A percentile compares a stretch with the other conserved stretches of the same genome.
These are phyloP conservation scores for Gambusia yucatana DNA, from an alignment of 2,797 vertebrate genomes.

Conservation along the genomic window DNA sequence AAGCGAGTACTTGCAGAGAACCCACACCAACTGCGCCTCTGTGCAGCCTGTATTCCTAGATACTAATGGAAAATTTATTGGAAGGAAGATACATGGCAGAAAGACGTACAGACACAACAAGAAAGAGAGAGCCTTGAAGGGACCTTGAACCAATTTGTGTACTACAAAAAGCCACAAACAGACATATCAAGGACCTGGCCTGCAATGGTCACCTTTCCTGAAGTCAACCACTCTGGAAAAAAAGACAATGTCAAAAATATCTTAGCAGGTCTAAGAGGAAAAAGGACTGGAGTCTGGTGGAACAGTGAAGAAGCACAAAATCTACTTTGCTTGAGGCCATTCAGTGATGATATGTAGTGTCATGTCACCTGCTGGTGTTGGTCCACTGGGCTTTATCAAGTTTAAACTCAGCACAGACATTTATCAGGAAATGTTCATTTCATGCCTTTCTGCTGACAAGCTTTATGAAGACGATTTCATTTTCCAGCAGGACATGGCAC, in stretches of 20 bases:
- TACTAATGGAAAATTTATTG: background rate
- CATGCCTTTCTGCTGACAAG: constrained; percentile 1
- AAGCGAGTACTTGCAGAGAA: background rate
- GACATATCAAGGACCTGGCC: background rate
- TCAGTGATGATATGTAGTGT: background rate
- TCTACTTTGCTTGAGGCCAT: background rate
- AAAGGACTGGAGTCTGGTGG: background rate
- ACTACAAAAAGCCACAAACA: background rate
- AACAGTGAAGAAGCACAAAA: background rate
- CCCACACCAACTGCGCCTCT: background rate
- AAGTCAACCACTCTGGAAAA: background rate
- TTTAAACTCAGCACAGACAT: background rate
- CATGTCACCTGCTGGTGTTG: background rate
- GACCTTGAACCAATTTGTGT: background rate
- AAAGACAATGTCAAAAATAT: background rate
- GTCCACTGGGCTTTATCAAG: background rate
- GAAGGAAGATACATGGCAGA: background rate
- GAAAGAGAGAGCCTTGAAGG: background rate
- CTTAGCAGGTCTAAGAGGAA: background rate
- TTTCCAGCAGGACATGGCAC: background rate
- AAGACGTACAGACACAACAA: background rate
- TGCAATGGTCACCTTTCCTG: background rate
- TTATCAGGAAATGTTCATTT: background rate
- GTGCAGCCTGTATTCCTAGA: background rate
- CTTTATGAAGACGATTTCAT: background rate